Evolutionary conservation across 2,797 vertebrate genomes (phyloP), one percentile per base, ranked within the genome.

Genomic region (Sternarchorhynchus goeldii): DNA sequence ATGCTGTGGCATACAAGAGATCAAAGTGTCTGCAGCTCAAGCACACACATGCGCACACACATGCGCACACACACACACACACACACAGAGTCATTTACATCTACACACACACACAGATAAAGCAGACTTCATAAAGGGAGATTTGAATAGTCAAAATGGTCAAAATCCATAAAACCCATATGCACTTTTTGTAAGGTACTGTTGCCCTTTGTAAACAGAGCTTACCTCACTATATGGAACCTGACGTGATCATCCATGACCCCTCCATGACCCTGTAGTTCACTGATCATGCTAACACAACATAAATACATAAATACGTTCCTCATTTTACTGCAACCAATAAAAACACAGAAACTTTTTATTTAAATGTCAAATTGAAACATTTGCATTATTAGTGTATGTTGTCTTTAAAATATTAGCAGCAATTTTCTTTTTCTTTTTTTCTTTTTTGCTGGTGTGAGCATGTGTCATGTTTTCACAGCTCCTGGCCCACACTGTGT

Each of bases 1-100:
- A n/a, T 70, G 36, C 25, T 53, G 21, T 10, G 4, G 55, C 45
- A 39, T 34, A 20, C 21, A 59, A 6, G 25, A 20, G 31, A 79
- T 75, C 73, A 75, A 21, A 67, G 75, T 45, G 20, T n/a, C 71
- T 78, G 64, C 59, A 73, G 34, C 14, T 32, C 29, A 73, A 20
- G 55, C 18, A 25, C 34, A 69, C 31, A 60, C 69, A 77, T 14
- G 32, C 5, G 14, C 64, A 68, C 34, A 50, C n/a, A 31, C 12
- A 56, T 53, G 55, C 41, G 64, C 77, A 67, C 34, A 62, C 25
- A 21, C 17, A 56, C 69, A 80, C 53, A 59, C 31, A 25, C 25
- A 25, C 25, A 70, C 67, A 56, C 41, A 62, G 36, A 62, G 39
- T 67, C 45, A 67, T 59, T 34, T 59, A 31, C 45, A 21, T 50